Evolutionary conservation across 2,797 vertebrate genomes (phyloP), one percentile per base, ranked within the genome.

Genomic region (Muscicapa striata): DNA sequence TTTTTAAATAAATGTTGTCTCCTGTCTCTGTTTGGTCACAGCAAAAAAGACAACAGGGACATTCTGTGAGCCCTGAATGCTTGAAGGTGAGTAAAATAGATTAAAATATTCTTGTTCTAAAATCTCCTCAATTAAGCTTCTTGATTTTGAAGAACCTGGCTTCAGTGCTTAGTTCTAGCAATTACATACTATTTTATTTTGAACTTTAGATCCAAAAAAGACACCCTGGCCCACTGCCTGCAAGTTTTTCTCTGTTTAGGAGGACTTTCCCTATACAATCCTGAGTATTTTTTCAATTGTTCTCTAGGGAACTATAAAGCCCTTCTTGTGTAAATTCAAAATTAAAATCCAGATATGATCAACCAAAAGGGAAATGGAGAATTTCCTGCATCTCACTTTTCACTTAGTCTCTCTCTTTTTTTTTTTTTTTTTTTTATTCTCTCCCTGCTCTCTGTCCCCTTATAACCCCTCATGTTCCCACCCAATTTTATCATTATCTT

Each of bases 381-480:
- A 30, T 70, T 75, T 84, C 30, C 24, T 46, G 15, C 30, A 24
- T 66, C 61, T 84, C 29, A 23, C 3, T 15, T 81, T 77, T 58
- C 57, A 11, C 84, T 66, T 58, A 11, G 1, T 12, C 17, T 61
- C 4, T 72, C 79, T 26, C 3, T 0, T 34, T 0, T 27, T 0
- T 27, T 0, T 24, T 30, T 26, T 18, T 38, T 10, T 1, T 64
- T 80, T 36, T 36, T 36, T 36, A 36, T 36, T n/a, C 7, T 22
- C 18, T 78, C 8, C 13, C 54, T 43, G 2, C 51, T 86, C 58
- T 36, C 9, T 63, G 15, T 51, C 7, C 13, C 8, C 5, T 46
- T 54, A 15, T 19, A 58, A 30, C 7, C 10, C 11, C 1, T 8
- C 20, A 41, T 0, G 0, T 75, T 74, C 22, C 26, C 38, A 51